A percentile compares a stretch with the other conserved stretches of the same genome.
Evolutionary conservation across 2,888 invertebrate species (phyloP).

Genomic region (Teleiodes luculella): DNA sequence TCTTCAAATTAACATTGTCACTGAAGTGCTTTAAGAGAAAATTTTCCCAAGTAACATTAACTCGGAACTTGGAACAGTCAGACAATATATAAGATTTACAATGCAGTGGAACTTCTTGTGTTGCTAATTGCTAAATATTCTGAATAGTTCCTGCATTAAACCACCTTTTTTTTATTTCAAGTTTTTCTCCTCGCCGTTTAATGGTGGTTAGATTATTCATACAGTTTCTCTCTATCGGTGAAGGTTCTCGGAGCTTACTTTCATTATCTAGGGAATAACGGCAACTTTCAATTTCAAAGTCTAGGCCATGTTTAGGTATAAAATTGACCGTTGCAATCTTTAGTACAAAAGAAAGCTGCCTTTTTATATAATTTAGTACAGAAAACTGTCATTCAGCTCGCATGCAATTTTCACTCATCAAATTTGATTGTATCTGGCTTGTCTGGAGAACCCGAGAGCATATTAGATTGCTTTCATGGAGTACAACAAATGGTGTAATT

Average conservation of each 20-base stretch:
- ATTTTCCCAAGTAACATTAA: constrained; percentile 15
- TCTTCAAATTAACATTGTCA: constrained; percentile 20
- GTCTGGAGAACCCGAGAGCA: constrained; percentile 1
- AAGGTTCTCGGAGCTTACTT: neutral
- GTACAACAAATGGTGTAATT: constrained; percentile 12
- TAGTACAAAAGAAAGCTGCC: neutral
- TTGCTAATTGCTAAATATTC: neutral
- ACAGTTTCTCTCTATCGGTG: neutral
- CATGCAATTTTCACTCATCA: constrained; percentile 3
- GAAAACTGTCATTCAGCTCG: neutral
- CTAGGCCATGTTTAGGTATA: neutral
- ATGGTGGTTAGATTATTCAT: neutral
- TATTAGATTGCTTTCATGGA: constrained; percentile 15
- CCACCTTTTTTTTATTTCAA: neutral
- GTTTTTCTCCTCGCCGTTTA: neutral
- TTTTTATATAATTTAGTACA: neutral
- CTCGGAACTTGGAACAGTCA: constrained; percentile 2
- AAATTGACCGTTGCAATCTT: neutral
- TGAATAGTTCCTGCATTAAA: neutral
- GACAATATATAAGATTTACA: constrained; percentile 3
- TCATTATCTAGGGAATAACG: neutral
- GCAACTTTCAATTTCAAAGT: neutral
- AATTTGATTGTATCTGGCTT: constrained; percentile 11
- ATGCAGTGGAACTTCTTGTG: neutral
- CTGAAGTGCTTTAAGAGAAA: constrained; percentile 17